phyloP scores from a whole-genome alignment of 2,797 vertebrate species.

The Oreonectes daqikongensis region DNA sequence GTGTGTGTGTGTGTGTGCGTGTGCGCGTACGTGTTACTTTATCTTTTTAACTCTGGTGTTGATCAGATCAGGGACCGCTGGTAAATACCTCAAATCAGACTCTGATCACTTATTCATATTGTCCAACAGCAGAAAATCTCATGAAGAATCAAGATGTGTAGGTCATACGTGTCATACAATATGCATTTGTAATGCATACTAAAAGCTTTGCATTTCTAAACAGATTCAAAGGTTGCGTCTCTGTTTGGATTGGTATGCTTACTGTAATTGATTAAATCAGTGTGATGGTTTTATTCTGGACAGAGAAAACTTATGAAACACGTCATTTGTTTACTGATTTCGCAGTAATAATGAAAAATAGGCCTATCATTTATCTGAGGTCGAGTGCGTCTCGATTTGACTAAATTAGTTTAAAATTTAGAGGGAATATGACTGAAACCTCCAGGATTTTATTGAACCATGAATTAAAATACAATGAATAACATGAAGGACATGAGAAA shows the following conservation, averaged over 20 bases:
- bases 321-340: too few species aligned
- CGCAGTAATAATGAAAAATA: background rate
- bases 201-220: background rate
- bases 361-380: background rate
- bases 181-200: background rate
- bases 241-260: too few species aligned
- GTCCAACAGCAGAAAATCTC: background rate
- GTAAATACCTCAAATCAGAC: background rate
- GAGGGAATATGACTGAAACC: background rate
- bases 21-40: conserved; percentile 15
- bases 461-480: too few species aligned
- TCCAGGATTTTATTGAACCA: background rate
- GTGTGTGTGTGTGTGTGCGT: conserved; percentile 33
- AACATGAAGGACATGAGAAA: background rate
- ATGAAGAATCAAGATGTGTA: background rate
- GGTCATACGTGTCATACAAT: background rate
- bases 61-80: background rate
- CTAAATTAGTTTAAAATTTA: background rate
- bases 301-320: too few species aligned
- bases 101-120: background rate
- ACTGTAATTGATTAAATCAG: background rate
- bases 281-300: background rate
- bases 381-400: background rate
- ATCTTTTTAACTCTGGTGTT: background rate
- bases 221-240: too few species aligned